Conservation (phyloP, 1,140 invertebrate species). For the Apis dorsata region DNA sequence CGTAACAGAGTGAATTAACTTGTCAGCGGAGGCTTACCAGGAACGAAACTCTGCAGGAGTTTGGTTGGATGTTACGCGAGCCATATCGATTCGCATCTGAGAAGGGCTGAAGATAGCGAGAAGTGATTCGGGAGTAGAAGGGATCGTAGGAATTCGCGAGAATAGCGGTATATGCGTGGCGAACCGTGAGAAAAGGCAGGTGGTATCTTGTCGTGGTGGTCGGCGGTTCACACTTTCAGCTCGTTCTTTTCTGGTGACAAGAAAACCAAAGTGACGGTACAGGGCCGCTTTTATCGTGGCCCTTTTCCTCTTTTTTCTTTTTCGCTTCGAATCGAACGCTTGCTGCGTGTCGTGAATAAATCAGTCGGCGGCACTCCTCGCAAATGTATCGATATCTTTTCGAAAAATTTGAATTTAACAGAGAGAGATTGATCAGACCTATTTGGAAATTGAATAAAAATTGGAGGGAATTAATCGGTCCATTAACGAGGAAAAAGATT, state of each 20-base stretch:
- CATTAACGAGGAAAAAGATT: background rate
- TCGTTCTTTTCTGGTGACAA: constrained; percentile 69
- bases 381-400: background rate
- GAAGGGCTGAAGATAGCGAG: constrained; percentile 56
- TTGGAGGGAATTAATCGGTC: background rate
- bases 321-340: background rate
- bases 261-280: constrained; percentile 69
- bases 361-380: background rate
- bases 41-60: background rate
- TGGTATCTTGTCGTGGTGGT: constrained; percentile 75
- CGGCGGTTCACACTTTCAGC: constrained; percentile 72
- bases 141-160: constrained; percentile 67
- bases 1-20: constrained; percentile 27
- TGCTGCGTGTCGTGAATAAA: background rate
- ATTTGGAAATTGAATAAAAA: no score
- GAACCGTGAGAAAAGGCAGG: constrained; percentile 76
- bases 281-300: constrained; percentile 64
- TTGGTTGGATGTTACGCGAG: constrained; percentile 4
- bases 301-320: background rate
- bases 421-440: no score
- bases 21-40: constrained; percentile 14
- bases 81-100: constrained; percentile 50
- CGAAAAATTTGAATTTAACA: no score
- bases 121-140: constrained; percentile 59
- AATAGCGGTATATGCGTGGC: constrained; percentile 68